Percentiles rank a stretch among this genome's conserved stretches.
Evolutionary conservation across 2,888 invertebrate species (phyloP).

Genomic region (Branchellion lobata): DNA sequence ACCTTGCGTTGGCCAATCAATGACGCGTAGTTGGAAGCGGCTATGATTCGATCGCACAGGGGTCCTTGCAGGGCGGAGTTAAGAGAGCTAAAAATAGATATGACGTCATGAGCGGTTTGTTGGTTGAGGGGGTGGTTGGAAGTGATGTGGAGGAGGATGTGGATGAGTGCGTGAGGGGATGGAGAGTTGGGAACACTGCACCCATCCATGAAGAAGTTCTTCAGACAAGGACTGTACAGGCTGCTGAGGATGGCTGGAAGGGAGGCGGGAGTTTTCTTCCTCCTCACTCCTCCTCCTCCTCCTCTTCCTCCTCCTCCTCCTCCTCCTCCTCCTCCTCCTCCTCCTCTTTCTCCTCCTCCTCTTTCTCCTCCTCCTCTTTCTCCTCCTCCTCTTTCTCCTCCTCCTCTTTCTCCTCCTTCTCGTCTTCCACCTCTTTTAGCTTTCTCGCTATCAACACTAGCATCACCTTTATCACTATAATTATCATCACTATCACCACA

Average conservation of each 20-base stretch:
- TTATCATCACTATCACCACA: too few relatives aligned
- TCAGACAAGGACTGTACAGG: background rate
- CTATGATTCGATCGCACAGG: background rate
- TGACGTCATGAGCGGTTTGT: background rate
- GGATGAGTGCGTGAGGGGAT: background rate
- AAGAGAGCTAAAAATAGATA: background rate
- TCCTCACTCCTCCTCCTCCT: too few relatives aligned
- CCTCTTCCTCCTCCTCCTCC: background rate
- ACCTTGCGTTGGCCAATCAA: slow-evolving; percentile 47
- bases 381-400: too few relatives aligned
- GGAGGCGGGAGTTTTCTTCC: too few relatives aligned
- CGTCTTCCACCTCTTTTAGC: too few relatives aligned
- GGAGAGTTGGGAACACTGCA: background rate
- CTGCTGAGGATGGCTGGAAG: background rate
- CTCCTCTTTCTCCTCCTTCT: too few relatives aligned
- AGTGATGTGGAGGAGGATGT: slow-evolving; percentile 13
- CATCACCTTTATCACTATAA: too few relatives aligned
- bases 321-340: background rate
- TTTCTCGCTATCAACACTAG: too few relatives aligned
- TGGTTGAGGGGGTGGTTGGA: background rate
- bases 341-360: too few relatives aligned
- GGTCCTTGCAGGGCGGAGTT: too few relatives aligned
- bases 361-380: too few relatives aligned
- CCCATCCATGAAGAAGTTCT: slow-evolving; percentile 12
- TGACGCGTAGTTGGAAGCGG: background rate